These are phyloP conservation scores for Pterocles orientalis DNA, from an alignment of 2,113 vertebrate species.

Conservation along the genomic window DNA sequence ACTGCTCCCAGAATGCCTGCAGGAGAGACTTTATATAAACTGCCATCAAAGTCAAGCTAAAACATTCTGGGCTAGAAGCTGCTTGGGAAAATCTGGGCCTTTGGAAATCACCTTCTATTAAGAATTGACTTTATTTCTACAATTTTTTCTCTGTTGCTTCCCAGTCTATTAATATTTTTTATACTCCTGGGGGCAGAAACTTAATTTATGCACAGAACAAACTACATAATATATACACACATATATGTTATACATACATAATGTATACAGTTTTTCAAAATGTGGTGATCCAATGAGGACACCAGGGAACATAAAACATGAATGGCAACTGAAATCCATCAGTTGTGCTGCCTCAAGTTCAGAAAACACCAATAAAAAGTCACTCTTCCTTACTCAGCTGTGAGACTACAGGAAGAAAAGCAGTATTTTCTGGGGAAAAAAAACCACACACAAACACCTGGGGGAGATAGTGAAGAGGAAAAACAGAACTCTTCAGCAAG, in stretches of 20 bases:
- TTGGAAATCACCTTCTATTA: background rate
- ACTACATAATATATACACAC: background rate
- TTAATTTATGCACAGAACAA: background rate
- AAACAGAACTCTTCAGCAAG: background rate
- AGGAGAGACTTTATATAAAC: background rate
- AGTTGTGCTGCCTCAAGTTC: background rate
- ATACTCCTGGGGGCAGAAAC: background rate
- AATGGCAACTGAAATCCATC: background rate
- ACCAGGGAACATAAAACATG: background rate
- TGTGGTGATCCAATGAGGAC: background rate
- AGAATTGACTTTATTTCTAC: background rate
- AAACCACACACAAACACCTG: background rate
- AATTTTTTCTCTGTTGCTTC: background rate
- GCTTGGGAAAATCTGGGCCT: background rate
- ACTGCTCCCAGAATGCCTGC: background rate
- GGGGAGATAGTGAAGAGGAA: rapidly evolving
- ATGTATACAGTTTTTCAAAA: background rate
- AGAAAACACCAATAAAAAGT: background rate
- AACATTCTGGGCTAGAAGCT: background rate
- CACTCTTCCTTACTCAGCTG: background rate
- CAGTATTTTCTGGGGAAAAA: background rate
- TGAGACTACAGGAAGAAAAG: background rate
- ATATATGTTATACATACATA: background rate
- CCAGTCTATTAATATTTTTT: background rate
- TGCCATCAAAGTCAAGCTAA: background rate